These are phyloP conservation scores for Egretta garzetta DNA, from an alignment of 2,113 vertebrate genomes.

Conservation along the genomic window DNA sequence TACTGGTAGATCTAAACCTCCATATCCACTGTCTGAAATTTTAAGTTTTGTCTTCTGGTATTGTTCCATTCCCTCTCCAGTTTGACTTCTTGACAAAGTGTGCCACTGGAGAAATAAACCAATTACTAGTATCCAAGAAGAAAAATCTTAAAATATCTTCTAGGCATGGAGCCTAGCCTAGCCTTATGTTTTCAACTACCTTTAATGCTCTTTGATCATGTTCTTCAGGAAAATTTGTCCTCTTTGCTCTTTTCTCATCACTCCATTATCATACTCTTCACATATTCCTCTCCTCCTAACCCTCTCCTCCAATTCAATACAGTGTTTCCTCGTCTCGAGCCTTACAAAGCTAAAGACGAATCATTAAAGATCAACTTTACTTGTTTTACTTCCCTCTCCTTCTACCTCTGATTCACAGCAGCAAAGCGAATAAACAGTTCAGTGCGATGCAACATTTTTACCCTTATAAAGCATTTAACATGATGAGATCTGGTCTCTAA, in stretches of 20 bases:
- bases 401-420: not conserved
- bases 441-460: not conserved
- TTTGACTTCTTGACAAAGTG: not conserved
- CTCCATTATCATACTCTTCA: not conserved
- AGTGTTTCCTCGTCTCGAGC: not conserved
- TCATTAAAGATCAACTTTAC: not conserved
- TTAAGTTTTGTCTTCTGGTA: not conserved
- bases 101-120: not conserved
- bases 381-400: not conserved
- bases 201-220: not conserved
- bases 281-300: not conserved
- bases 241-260: not conserved
- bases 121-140: not conserved
- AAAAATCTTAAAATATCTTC: not conserved
- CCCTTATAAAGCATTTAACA: not conserved
- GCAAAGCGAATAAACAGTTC: not conserved
- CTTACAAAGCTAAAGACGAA: not conserved
- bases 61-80: not conserved
- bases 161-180: accelerated
- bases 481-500: not conserved
- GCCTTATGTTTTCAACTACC: not conserved
- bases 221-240: not conserved
- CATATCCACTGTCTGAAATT: not conserved
- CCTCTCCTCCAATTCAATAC: not conserved
- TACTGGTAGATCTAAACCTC: not conserved